Percentiles rank a stretch among this genome's conserved stretches.
Conservation (phyloP, 2,113 vertebrate genomes). For the Suncus etruscus region DNA sequence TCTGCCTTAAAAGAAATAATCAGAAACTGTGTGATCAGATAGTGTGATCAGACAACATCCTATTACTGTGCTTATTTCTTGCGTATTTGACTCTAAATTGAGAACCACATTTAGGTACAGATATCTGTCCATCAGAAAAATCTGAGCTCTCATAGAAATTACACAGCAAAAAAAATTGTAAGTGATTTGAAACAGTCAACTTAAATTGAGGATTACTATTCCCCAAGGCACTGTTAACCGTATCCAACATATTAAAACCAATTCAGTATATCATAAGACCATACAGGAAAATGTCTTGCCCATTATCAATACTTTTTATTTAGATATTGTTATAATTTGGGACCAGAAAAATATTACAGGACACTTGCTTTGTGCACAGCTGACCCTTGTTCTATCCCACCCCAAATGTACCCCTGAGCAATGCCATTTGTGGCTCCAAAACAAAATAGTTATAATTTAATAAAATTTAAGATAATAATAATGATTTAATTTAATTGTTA, state of each 20-base stretch:
- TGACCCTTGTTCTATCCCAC: no score
- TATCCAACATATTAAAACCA: conserved; percentile 14
- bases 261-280: background rate
- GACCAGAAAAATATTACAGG: no score
- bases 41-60: background rate
- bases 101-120: background rate
- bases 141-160: background rate
- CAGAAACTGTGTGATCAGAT: no score
- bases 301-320: background rate
- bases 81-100: background rate
- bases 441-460: no score
- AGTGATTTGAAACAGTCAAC: background rate
- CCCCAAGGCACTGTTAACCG: background rate
- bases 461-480: no score
- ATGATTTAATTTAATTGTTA: no score
- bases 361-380: no score
- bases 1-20: background rate
- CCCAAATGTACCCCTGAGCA: no score
- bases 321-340: conserved; percentile 45
- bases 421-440: no score
- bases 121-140: background rate
- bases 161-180: background rate
- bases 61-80: background rate
- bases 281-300: conserved; percentile 9
- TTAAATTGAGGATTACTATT: conserved; percentile 19